Base-by-base conservation (phyloP, 2,888 invertebrate species). In the Sisyra terminalis region DNA sequence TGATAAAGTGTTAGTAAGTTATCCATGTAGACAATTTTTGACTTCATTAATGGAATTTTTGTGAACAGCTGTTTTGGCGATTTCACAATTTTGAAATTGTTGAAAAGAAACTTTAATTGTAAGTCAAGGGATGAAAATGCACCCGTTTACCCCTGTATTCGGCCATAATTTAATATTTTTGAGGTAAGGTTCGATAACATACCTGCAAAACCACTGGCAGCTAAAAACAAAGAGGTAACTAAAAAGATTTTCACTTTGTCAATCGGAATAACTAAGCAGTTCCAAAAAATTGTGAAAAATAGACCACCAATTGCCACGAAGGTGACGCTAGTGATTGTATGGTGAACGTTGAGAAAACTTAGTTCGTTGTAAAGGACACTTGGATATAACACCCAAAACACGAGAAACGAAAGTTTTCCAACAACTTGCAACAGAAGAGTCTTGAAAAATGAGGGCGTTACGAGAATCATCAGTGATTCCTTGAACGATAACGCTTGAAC, bases 371-470 rank as follows among this genome's bases (percentile, higher is more conserved):
- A 71, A 38, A 74, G 55, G 49, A 69, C 61, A 15, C 65, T 61
- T 0, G 74, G 73, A 52, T 70, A 72, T 16, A 71, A 51, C 0
- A 69, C 56, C 29, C 67, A 70, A 42, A 72, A 61, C 1, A 69
- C 56, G 36, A 73, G 58, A 16, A 65, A 56, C 0, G 71, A 71
- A 51, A 65, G 71, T 15, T 69, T 72, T 2, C 68, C 67, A 35
- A 67, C 67, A 17, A 71, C 52, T 48, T 71, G 64, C 40, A 70
- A 57, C 31, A 73, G 49, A 3, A 70, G 62, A 42, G 71, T 70
- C 47, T 72, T 58, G 51, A 74, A 75, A 56, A 74, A 73, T 42
- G 57, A 17, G 2, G 37, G 18, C 17, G 37, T 18, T 17, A 24
- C 24, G 7, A 24, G 24, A 24, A 24, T 24, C 7, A 7, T 24